Evolutionary conservation across 2,888 invertebrate species (phyloP).

Genomic region (Psylliodes chrysocephalus): DNA sequence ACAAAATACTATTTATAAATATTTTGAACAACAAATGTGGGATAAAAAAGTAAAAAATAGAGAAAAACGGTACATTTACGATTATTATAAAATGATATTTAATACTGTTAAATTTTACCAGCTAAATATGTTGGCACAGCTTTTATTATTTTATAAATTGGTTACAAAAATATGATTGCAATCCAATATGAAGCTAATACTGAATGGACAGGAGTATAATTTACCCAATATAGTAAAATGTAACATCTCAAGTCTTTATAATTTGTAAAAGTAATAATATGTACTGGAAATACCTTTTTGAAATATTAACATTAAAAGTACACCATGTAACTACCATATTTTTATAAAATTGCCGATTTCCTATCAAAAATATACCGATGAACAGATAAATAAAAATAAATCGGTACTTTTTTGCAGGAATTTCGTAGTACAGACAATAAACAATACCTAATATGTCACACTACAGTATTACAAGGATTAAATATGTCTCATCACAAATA

Average conservation of each 20-base stretch:
- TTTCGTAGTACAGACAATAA: slow-evolving; percentile 16
- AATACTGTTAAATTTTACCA: neutral
- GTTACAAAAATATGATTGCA: slow-evolving; percentile 61
- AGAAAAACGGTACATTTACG: neutral
- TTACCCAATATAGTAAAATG: slow-evolving; percentile 47
- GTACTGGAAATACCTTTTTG: slow-evolving; percentile 17
- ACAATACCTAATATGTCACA: slow-evolving; percentile 4
- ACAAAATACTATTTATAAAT: neutral
- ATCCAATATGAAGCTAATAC: slow-evolving; percentile 59
- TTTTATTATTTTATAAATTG: slow-evolving; percentile 56
- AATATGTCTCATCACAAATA: too few species aligned
- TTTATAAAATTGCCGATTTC: neutral
- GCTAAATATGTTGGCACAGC: slow-evolving; percentile 55
- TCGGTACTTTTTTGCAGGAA: neutral
- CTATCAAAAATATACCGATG: neutral
- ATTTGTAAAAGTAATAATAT: slow-evolving; percentile 31
- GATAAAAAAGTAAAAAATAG: too few species aligned
- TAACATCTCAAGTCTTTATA: slow-evolving; percentile 41
- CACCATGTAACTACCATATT: slow-evolving; percentile 26
- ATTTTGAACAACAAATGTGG: too few species aligned
- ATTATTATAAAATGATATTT: slow-evolving; percentile 9
- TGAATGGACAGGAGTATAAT: slow-evolving; percentile 52
- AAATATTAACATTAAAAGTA: slow-evolving; percentile 22
- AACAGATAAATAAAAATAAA: neutral
- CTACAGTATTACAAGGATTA: slow-evolving; percentile 3